These are phyloP conservation scores for Zaprionus camerounensis DNA, from an alignment of 1,140 invertebrate species.

Conservation along the genomic window DNA sequence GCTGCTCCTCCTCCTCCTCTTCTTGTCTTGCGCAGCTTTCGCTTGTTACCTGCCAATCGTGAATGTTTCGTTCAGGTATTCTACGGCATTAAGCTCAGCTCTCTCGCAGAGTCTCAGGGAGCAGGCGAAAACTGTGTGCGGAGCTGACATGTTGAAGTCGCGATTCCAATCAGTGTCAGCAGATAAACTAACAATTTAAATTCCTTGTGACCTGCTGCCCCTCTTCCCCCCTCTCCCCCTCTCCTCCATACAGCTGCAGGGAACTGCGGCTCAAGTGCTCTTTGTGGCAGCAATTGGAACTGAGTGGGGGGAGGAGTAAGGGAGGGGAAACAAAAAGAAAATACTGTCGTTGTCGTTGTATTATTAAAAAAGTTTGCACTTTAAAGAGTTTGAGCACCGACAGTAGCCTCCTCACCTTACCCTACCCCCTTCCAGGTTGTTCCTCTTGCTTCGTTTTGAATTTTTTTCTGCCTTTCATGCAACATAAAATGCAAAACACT, in stretches of 20 bases:
- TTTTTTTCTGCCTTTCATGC: constrained; percentile 43
- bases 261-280: constrained; percentile 23
- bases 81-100: constrained; percentile 12
- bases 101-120: too few species aligned
- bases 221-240: not conserved
- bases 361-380: constrained; percentile 78
- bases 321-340: not conserved
- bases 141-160: constrained; percentile 36
- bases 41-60: constrained; percentile 32
- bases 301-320: not conserved
- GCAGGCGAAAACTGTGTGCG: not conserved
- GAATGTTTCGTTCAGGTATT: constrained; percentile 21
- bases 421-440: not conserved
- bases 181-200: constrained; percentile 79
- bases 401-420: constrained; percentile 5
- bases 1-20: too few species aligned
- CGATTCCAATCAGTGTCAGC: constrained; percentile 58
- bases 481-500: constrained; percentile 79
- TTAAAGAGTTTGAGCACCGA: constrained; percentile 63
- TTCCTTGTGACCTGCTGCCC: constrained; percentile 51
- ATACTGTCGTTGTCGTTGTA: constrained; percentile 65
- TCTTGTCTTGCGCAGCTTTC: constrained; percentile 22
- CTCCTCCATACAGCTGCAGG: not conserved
- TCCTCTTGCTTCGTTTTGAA: not conserved
- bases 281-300: constrained; percentile 27